A percentile compares a stretch with the other conserved stretches of the same genome.
Conservation (phyloP, 1,140 invertebrate species). For the Conus betulinus region DNA sequence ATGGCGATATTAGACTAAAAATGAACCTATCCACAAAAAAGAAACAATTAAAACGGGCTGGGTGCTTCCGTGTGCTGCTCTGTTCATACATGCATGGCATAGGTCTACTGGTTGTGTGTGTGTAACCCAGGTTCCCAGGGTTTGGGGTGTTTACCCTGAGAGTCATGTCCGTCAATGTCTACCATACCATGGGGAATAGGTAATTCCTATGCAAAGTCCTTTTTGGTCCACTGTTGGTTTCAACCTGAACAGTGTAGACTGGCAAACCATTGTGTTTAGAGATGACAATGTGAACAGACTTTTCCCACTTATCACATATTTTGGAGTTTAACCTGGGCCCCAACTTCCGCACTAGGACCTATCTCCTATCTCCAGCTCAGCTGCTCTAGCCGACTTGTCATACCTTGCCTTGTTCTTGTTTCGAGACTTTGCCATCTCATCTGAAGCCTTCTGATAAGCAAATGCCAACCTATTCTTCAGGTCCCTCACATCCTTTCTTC, state of each 20-base stretch:
- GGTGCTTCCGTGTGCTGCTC: too few species aligned
- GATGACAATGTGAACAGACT: background rate
- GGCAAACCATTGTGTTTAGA: background rate
- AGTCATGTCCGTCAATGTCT: background rate
- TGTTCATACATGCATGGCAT: too few species aligned
- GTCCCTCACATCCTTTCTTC: background rate
- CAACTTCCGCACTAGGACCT: background rate
- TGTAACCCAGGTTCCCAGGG: background rate
- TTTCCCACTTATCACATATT: background rate
- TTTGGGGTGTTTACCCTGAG: background rate
- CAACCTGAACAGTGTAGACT: background rate
- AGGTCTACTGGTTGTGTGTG: too few species aligned
- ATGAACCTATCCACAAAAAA: too few species aligned
- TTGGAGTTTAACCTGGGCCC: background rate
- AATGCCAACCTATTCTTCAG: background rate
- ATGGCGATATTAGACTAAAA: too few species aligned
- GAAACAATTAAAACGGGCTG: too few species aligned
- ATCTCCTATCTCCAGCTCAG: background rate
- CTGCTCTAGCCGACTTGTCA: background rate
- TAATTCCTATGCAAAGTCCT: background rate
- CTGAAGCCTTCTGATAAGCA: slow-evolving; percentile 2
- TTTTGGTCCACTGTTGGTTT: background rate
- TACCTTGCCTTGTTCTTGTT: background rate
- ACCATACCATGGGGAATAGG: background rate
- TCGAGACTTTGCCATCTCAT: background rate